Base-by-base conservation (phyloP, 35 echinoderm and acorn worm genomes). In the Eucidaris tribuloides region DNA sequence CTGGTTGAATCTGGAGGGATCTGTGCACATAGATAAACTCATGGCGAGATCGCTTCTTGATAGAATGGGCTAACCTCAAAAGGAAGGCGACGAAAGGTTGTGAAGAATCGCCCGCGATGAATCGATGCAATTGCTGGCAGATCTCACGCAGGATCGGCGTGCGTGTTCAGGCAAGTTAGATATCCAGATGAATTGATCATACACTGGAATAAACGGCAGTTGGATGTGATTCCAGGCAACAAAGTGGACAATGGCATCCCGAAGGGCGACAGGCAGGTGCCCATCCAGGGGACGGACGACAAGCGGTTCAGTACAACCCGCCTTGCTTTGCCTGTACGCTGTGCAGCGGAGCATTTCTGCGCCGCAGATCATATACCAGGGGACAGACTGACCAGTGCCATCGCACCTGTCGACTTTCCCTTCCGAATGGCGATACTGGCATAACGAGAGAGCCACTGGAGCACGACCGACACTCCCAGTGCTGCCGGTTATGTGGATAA, bases 191-290 rank as follows among this genome's bases (percentile, higher is more conserved):
- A 62, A 5, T 19, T 86, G n/a, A 58, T 86, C 25, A 85, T 85
- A 19, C 85, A 91, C 61, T 91, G 89, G 82, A 37, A 79, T 65
- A 87, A 32, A 87, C 55, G 1, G 84, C 0, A 18, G 71, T n/a
- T 79, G 9, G 29, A 78, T 15, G 70, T 65, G 4, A 36, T 87
- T 6, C 84, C 84, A 42, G n/a, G 58, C 33, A 20, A 52, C 24
- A 35, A 45, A 42, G 25, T 87, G 71, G 70, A 79, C 84, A 15
- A 49, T 84, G 62, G 13, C 66, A n/a, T n/a, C 32, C 41, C 38
- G 71, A 38, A 38, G 15, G 84, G 54, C 1, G 58, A 79, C 0
- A 6, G 46, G n/a, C 84, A 87, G 36, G 58, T 87, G 4, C 31
- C 71, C 1, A 79, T 78, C 31, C 78, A 77, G 40, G 72, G 72